These are phyloP conservation scores for Macroglossus sobrinus DNA, from an alignment of 2,113 vertebrate species.

Conservation along the genomic window DNA sequence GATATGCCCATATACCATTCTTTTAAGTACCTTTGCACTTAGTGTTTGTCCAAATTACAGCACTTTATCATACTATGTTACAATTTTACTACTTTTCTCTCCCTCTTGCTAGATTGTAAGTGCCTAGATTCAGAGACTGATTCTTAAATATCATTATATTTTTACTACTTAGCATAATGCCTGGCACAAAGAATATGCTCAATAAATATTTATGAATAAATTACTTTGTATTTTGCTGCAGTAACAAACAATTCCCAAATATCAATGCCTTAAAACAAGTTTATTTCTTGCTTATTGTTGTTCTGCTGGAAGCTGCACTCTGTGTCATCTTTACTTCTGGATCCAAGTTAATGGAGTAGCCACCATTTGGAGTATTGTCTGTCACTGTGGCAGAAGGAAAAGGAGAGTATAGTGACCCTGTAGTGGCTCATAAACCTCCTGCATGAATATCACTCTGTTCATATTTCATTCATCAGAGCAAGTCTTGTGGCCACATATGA, in stretches of 20 bases:
- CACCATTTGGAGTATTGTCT: background rate
- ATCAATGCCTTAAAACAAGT: background rate
- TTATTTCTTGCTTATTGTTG: background rate
- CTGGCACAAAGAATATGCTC: background rate
- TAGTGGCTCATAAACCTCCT: background rate
- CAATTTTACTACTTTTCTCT: background rate
- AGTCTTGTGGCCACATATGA: background rate
- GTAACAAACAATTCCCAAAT: background rate
- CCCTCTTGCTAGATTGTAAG: background rate
- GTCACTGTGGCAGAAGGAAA: background rate
- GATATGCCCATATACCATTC: background rate
- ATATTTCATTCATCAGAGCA: background rate
- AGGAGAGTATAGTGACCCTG: background rate
- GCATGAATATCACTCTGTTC: background rate
- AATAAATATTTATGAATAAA: slow-evolving; percentile 34
- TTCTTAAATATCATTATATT: background rate
- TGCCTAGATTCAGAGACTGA: background rate
- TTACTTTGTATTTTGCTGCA: slow-evolving; percentile 18
- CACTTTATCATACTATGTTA: background rate
- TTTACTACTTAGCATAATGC: background rate
- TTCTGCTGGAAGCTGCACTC: background rate
- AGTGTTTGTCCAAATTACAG: background rate
- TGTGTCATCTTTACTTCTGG: background rate
- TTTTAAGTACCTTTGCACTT: background rate
- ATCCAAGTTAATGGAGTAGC: background rate